A percentile compares a stretch with the other conserved stretches of the same genome.
phyloP scores from a whole-genome alignment of 2,113 vertebrate genomes.

The Menidia beryllina region DNA sequence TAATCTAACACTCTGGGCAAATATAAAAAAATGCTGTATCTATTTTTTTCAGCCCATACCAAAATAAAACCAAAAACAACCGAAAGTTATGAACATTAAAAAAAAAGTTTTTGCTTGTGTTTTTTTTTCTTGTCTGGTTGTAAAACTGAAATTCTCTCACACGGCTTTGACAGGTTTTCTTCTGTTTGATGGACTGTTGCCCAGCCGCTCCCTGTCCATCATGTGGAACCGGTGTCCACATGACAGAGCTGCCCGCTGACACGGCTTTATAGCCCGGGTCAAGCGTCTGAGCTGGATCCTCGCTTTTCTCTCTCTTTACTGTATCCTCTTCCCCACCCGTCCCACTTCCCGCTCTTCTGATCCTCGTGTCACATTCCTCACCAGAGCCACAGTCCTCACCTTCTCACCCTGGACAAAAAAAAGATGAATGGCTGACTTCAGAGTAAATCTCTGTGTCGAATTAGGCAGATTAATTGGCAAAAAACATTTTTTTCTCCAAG shows the following conservation, averaged over 20 bases:
- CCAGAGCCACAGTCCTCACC: conserved; percentile 55
- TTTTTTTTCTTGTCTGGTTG: no score
- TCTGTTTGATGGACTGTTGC: conserved; percentile 41
- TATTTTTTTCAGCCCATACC: no score
- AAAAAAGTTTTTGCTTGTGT: no score
- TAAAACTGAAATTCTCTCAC: neutral
- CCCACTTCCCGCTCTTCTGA: conserved; percentile 56
- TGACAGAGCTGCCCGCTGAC: conserved; percentile 39
- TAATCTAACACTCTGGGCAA: no score
- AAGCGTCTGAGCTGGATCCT: conserved; percentile 21
- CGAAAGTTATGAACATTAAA: no score
- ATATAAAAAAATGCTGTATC: no score
- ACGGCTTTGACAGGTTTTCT: conserved; percentile 27
- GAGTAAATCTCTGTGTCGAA: conserved; percentile 47
- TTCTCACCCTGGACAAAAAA: conserved; percentile 40
- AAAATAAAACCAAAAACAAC: no score
- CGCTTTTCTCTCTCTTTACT: conserved; percentile 61
- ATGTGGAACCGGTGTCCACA: conserved; percentile 29
- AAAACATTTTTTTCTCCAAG: neutral
- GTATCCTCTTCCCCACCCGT: conserved; percentile 42
- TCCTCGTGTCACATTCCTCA: conserved; percentile 81
- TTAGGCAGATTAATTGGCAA: neutral
- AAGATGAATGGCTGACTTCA: neutral
- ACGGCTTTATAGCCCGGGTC: neutral
- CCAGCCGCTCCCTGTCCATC: conserved; percentile 24